A percentile compares a stretch with the other conserved stretches of the same genome.
Conservation (phyloP, 2,797 vertebrate genomes). For the Acrossocheilus fasciatus region DNA sequence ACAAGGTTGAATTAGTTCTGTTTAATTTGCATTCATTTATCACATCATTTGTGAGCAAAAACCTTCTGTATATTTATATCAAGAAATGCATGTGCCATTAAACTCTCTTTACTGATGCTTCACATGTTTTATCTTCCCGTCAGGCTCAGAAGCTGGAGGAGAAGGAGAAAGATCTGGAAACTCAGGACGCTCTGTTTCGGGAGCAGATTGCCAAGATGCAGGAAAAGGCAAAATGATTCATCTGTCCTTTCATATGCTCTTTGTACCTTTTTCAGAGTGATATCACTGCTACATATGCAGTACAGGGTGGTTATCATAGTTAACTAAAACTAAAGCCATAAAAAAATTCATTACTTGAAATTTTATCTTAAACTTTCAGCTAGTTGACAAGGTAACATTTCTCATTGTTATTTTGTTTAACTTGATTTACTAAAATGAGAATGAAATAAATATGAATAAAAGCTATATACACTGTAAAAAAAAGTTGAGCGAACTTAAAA, state of each 20-base stretch:
- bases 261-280: not conserved
- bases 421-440: too few species aligned
- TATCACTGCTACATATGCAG: not conserved
- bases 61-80: not conserved
- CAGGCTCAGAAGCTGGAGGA: conserved; percentile 90
- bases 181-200: conserved; percentile 85
- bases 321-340: not conserved
- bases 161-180: conserved; percentile 84
- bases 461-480: too few species aligned
- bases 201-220: conserved; percentile 88
- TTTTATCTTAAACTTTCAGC: not conserved
- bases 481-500: too few species aligned
- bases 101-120: not conserved
- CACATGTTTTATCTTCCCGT: conserved; percentile 26
- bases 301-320: not conserved
- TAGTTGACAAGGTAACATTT: not conserved
- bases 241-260: not conserved
- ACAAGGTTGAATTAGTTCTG: not conserved
- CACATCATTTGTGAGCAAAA: not conserved
- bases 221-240: conserved; percentile 79
- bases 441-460: too few species aligned
- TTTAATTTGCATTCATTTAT: not conserved
- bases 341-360: not conserved
- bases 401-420: too few species aligned
- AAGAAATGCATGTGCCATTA: not conserved